Evolutionary conservation across 1,140 invertebrate species (phyloP).

Genomic region (Danaus melanippus): DNA sequence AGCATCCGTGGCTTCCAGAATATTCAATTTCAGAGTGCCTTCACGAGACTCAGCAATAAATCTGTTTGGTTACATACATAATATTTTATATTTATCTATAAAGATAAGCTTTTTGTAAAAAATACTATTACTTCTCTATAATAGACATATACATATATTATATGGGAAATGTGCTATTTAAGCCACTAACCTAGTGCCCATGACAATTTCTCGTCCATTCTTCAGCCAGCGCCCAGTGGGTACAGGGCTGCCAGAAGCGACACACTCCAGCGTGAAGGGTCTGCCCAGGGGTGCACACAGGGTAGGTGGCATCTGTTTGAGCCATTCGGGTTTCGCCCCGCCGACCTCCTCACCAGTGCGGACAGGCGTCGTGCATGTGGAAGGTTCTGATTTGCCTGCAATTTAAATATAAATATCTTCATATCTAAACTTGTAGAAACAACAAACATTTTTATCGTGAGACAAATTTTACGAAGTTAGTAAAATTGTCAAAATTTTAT

Average conservation of each 20-base stretch:
- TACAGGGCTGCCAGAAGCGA: constrained; percentile 91
- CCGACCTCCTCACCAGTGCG: constrained; percentile 90
- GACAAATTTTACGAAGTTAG: too few species aligned
- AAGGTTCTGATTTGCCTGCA: constrained; percentile 88
- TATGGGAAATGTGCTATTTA: too few species aligned
- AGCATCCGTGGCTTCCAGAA: constrained; percentile 90
- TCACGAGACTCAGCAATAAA: constrained; percentile 84
- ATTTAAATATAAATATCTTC: constrained; percentile 4
- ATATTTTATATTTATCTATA: too few species aligned
- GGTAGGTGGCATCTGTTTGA: constrained; percentile 83
- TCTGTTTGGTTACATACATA: constrained; percentile 15
- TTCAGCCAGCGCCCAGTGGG: constrained; percentile 93
- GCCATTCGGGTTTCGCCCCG: constrained; percentile 94
- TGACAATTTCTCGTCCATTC: constrained; percentile 90
- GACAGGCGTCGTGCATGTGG: constrained; percentile 86
- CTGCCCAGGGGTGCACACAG: constrained; percentile 89
- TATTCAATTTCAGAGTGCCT: constrained; percentile 88
- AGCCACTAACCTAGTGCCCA: constrained; percentile 54
- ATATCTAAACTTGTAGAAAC: too few species aligned
- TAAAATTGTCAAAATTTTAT: too few species aligned
- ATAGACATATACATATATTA: too few species aligned
- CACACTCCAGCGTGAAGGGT: constrained; percentile 87
- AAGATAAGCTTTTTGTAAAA: too few species aligned
- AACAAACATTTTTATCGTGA: too few species aligned
- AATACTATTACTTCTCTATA: too few species aligned